Evolutionary conservation across 2,888 invertebrate species (phyloP).

Genomic region (Agriotes lineatus): DNA sequence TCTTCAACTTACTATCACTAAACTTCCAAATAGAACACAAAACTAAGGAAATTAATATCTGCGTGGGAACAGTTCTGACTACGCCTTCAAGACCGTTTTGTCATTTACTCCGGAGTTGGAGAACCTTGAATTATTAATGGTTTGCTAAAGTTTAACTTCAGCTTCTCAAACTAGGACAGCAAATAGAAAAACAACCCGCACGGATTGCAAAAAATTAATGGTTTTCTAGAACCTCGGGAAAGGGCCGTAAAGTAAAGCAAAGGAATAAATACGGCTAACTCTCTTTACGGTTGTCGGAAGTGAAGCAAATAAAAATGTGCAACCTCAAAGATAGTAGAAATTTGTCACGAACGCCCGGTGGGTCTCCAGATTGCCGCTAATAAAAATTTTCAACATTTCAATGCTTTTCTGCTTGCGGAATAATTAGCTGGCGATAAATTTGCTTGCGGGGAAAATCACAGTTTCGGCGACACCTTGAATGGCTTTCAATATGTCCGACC

Average conservation of each 20-base stretch:
- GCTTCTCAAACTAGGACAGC: neutral
- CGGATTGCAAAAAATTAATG: conserved; percentile 5
- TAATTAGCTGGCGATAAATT: no score
- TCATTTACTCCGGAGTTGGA: no score
- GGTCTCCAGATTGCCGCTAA: no score
- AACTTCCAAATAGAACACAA: no score
- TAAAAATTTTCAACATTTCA: no score
- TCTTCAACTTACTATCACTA: no score
- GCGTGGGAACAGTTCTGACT: no score
- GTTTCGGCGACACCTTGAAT: neutral
- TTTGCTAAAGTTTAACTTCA: no score
- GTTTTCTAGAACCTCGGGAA: conserved; percentile 1
- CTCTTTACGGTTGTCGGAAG: conserved; percentile 17
- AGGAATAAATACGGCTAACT: conserved; percentile 11
- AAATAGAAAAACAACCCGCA: conserved; percentile 3
- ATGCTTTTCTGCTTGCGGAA: neutral
- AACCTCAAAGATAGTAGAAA: conserved; percentile 1
- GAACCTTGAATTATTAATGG: no score
- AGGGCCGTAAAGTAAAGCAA: conserved; percentile 9
- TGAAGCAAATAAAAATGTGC: conserved; percentile 6
- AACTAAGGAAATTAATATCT: no score
- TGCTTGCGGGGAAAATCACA: no score
- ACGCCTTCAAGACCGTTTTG: no score
- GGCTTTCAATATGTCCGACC: neutral
- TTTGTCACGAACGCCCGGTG: conserved; percentile 5